Evolutionary conservation across 2,888 invertebrate species (phyloP), one percentile per base, ranked within the genome.

Genomic region (Danaus chrysippus): DNA sequence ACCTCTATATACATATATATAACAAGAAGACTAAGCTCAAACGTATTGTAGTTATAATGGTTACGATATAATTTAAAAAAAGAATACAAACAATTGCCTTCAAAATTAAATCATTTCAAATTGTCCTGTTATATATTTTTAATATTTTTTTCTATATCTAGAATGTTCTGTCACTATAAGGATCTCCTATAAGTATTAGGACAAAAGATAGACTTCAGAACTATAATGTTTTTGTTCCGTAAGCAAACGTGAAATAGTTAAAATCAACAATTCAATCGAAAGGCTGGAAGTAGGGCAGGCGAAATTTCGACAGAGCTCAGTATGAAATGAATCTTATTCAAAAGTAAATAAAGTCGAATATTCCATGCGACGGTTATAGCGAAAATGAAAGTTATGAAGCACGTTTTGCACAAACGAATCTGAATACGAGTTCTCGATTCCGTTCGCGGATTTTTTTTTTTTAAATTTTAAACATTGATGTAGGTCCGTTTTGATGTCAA

Each of bases 401-500:
- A 81, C 80, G 81, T 84, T 89, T 89, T 84, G 87, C 88, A 87
- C 83, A 83, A 82, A 84, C 81, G 81, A 85, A 87, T 89, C 88
- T 87, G 86, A 88, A 89, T 90, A 85, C 80, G 64, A 71, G 75
- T 71, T 74, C 71, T 66, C 69, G 61, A 68, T 66, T 70, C 61
- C 52, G 58, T 61, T 56, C 64, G 62, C 66, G 68, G 23, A 6
- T 65, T 69, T 55, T 58, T 63, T 64, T 66, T 61, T 63, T 61
- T n/a, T n/a, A n/a, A n/a, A n/a, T 62, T 66, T 62, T 42, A 46
- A 61, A 64, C 65, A 68, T 68, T 69, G 68, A 64, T 54, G 66
- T 68, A 69, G 69, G 69, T 69, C 69, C 66, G 63, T 60, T 62
- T 61, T 62, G 54, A 53, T 19, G 42, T 3, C 11, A 34, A 15